phyloP scores from a whole-genome alignment of 2,888 invertebrate species.

The Pocota personata region DNA sequence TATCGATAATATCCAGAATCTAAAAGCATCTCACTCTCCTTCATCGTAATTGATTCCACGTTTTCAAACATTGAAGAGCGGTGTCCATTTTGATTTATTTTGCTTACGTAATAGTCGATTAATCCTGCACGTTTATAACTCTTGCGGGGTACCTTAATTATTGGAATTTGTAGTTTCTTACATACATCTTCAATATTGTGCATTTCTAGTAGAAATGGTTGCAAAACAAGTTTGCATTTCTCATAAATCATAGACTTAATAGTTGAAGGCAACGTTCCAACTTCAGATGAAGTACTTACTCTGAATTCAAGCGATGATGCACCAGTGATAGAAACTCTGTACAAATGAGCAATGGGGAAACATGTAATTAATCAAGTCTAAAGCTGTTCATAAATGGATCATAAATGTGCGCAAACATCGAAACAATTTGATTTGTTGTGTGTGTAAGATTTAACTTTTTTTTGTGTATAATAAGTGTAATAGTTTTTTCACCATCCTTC shows the following conservation, averaged over 20 bases:
- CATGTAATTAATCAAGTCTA: no score
- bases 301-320: neutral
- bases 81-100: conserved; percentile 40
- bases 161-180: conserved; percentile 19
- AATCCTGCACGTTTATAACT: conserved; percentile 7
- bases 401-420: no score
- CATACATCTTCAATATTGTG: conserved; percentile 31
- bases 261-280: neutral
- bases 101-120: conserved; percentile 10
- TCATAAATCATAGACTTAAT: neutral
- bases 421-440: no score
- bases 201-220: conserved; percentile 13
- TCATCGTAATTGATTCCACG: conserved; percentile 83
- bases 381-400: no score
- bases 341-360: neutral
- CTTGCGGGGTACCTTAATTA: conserved; percentile 44
- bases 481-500: no score
- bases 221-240: conserved; percentile 2
- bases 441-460: no score
- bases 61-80: conserved; percentile 83
- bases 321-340: neutral
- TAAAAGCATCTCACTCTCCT: conserved; percentile 85
- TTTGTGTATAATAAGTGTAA: no score
- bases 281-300: neutral
- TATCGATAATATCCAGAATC: conserved; percentile 85